Evolutionary conservation across 1,140 invertebrate species (phyloP).

Genomic region (Onthophagus taurus): DNA sequence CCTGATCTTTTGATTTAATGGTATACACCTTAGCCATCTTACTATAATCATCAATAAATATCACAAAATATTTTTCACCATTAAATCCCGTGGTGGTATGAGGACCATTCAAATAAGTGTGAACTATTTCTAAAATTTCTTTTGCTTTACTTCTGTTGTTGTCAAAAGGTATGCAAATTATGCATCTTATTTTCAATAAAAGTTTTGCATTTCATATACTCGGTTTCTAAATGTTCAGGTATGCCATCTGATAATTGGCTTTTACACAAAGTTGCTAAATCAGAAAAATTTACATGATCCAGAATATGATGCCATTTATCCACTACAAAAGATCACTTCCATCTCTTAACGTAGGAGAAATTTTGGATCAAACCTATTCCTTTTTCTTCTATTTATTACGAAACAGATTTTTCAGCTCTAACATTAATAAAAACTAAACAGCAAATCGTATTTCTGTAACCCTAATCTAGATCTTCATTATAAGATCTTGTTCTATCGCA

Average conservation of each 20-base stretch:
- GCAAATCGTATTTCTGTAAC: too few relatives aligned
- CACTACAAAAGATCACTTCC: too few relatives aligned
- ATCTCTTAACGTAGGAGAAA: too few relatives aligned
- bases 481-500: too few relatives aligned
- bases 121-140: slow-evolving; percentile 29
- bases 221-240: slow-evolving; percentile 19
- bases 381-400: too few relatives aligned
- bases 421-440: too few relatives aligned
- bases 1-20: slow-evolving; percentile 33
- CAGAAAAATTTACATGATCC: slow-evolving; percentile 33
- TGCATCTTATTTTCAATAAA: slow-evolving; percentile 22
- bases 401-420: too few relatives aligned
- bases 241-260: slow-evolving; percentile 22
- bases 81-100: slow-evolving; percentile 19
- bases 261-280: slow-evolving; percentile 29
- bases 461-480: too few relatives aligned
- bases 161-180: slow-evolving; percentile 37
- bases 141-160: slow-evolving; percentile 22
- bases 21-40: slow-evolving; percentile 31
- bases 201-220: slow-evolving; percentile 22
- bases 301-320: slow-evolving; percentile 32
- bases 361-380: too few relatives aligned
- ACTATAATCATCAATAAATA: slow-evolving; percentile 33
- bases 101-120: slow-evolving; percentile 26
- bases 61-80: slow-evolving; percentile 26